These are phyloP conservation scores for Paramormyrops kingsleyae DNA, from an alignment of 2,113 vertebrate genomes.

Conservation along the genomic window DNA sequence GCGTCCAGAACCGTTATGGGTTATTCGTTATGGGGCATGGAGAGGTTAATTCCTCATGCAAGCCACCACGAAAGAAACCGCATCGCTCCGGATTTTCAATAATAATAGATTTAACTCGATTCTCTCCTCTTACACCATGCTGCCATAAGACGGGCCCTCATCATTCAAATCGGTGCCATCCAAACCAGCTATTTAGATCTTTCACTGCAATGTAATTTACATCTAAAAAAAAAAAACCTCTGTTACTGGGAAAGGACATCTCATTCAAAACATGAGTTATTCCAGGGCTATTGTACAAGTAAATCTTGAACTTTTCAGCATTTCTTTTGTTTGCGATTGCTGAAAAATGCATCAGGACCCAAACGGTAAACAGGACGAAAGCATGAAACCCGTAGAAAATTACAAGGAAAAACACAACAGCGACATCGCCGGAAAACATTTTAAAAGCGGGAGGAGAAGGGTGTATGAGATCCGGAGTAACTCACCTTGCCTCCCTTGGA, in stretches of 20 bases:
- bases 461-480: neutral
- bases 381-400: neutral
- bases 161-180: neutral
- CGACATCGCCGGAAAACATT: neutral
- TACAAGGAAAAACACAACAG: neutral
- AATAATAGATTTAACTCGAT: neutral
- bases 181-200: neutral
- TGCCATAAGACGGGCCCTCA: neutral
- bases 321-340: neutral
- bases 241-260: neutral
- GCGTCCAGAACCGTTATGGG: neutral
- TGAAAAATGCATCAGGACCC: neutral
- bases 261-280: neutral
- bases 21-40: neutral
- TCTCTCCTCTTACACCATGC: neutral
- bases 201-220: neutral
- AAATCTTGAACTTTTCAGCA: neutral
- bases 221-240: neutral
- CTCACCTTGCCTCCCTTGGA: slow-evolving; percentile 66
- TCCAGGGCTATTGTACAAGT: neutral
- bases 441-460: neutral
- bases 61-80: neutral
- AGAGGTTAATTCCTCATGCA: neutral
- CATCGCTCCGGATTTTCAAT: neutral
- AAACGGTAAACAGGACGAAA: neutral